Base-by-base conservation (phyloP, 2,888 invertebrate genomes). In the Nemotelus nigrinus region DNA sequence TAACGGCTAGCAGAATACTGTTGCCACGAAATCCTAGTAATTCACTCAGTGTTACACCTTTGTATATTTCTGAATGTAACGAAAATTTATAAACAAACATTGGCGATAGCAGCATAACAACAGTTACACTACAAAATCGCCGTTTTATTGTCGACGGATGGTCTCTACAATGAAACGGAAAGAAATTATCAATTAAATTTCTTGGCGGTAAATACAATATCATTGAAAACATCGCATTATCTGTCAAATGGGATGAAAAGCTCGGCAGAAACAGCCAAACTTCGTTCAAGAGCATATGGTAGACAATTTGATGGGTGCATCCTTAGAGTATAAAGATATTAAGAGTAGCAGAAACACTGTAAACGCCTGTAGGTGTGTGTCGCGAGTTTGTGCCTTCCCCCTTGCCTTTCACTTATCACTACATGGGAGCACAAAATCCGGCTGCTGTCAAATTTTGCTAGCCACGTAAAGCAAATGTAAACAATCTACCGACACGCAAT, bases 101-200 rank as follows among this genome's bases (percentile, higher is more conserved):
- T 71, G 96, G 95, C 10, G 96, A 93, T 76, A 96, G 84, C 75
- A 95, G 85, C 89, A 94, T 93, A 88, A 96, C 94, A 80, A 94
- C 88, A 81, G 92, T 91, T 7, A 95, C 96, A 87, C 97, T 96
- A 81, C 94, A 90, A 85, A 97, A 97, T 84, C 97, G 90, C 84
- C 91, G 91, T 86, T 95, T 96, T 81, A 97, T 95, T 3, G 94
- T 95, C 6, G 92, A 90, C 10, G 97, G 96, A 87, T 97, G 96
- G 85, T 96, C 94, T 84, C 97, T 95, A 88, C 81, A 91, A 78
- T 48, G 3, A 77, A 75, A 77, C 47, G 71, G 75, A 75, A 79
- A 76, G 58, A 57, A 63, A 65, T 44, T 57, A 43, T 25, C 25
- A 25, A 7, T 41, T 63, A 5, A 3, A 60, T 57, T 50, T 50